phyloP scores from a whole-genome alignment of 2,113 vertebrate genomes.

The Syngnathus floridae region DNA sequence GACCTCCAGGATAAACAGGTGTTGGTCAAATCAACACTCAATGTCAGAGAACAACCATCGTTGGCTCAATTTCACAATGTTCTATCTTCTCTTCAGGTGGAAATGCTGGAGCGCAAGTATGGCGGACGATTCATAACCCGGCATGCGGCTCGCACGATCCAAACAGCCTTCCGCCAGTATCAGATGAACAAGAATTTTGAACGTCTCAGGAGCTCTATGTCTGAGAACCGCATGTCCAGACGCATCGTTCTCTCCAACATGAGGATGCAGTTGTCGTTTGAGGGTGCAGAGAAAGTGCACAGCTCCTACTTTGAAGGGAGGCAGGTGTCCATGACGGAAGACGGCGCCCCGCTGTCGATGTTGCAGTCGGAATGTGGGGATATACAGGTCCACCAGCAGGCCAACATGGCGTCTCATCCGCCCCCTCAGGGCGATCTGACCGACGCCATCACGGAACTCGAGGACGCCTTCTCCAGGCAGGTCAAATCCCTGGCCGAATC shows the following conservation, averaged over 20 bases:
- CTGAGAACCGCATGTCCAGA: constrained; percentile 96
- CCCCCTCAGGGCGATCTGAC: constrained; percentile 78
- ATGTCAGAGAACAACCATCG: constrained; percentile 1
- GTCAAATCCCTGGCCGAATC: constrained; percentile 96
- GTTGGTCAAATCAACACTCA: constrained; percentile 21
- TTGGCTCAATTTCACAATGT: background rate
- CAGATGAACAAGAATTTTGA: constrained; percentile 99
- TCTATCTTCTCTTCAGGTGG: constrained; percentile 75
- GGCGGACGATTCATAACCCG: constrained; percentile 96
- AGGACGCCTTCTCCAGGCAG: constrained; percentile 94
- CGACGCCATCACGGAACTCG: constrained; percentile 92
- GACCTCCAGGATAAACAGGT: constrained; percentile 99
- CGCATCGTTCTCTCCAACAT: constrained; percentile 98
- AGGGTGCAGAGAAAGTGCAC: constrained; percentile 92
- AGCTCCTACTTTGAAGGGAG: constrained; percentile 94
- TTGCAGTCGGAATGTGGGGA: constrained; percentile 77
- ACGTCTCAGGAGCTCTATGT: constrained; percentile 96
- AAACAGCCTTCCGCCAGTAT: constrained; percentile 97
- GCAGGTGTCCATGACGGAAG: constrained; percentile 85
- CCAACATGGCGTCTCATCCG: constrained; percentile 75
- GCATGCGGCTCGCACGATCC: constrained; percentile 96
- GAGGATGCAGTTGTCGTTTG: constrained; percentile 99
- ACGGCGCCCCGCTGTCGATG: constrained; percentile 74
- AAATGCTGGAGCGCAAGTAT: constrained; percentile 99
- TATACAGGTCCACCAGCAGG: constrained; percentile 68